Percentiles rank a stretch among this genome's conserved stretches.
phyloP scores from a whole-genome alignment of 2,113 vertebrate genomes.

The Alouatta palliata region DNA sequence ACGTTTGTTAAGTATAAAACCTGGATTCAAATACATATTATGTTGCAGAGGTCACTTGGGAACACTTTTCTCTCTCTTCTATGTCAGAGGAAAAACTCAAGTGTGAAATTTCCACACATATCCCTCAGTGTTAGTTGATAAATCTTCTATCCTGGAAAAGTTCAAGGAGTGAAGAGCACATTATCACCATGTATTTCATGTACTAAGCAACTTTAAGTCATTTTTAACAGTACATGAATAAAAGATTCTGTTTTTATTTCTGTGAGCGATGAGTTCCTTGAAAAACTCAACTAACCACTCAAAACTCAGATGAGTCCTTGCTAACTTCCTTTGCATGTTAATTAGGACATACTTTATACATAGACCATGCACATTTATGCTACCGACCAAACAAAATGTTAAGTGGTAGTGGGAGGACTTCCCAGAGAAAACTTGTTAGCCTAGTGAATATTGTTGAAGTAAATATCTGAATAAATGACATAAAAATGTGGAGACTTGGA shows the following conservation, averaged over 20 bases:
- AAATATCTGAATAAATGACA: slow-evolving; percentile 15
- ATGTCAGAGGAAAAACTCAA: background rate
- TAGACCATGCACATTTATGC: background rate
- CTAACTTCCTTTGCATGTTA: background rate
- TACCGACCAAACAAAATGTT: background rate
- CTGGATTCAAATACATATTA: background rate
- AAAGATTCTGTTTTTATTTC: background rate
- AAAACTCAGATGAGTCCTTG: background rate
- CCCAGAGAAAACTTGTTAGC: background rate
- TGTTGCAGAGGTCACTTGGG: background rate
- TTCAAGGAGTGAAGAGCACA: background rate
- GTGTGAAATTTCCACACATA: background rate
- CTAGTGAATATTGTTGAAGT: background rate
- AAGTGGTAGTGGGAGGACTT: background rate
- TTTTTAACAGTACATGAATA: background rate
- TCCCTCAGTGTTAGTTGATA: background rate
- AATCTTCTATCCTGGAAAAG: background rate
- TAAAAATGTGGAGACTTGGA: background rate
- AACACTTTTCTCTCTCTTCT: background rate
- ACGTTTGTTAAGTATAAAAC: background rate
- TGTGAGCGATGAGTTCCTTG: background rate
- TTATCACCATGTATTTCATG: background rate
- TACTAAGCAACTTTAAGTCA: background rate
- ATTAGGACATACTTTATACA: background rate
- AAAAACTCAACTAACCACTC: background rate